Evolutionary conservation across 2,113 vertebrate genomes (phyloP), one percentile per base, ranked within the genome.

Genomic region (Equus quagga): DNA sequence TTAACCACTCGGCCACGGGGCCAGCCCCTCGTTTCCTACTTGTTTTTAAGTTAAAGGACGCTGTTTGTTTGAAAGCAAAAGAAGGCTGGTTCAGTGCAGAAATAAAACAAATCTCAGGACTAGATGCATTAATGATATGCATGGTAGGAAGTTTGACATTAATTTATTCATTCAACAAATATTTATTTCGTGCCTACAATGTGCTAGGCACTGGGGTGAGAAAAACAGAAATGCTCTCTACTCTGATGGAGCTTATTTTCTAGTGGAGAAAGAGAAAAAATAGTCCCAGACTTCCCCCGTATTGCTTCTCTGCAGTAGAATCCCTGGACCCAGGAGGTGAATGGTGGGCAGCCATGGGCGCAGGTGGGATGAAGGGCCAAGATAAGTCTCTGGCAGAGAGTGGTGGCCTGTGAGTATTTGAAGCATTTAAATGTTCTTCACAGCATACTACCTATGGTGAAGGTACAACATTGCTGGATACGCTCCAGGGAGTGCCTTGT

Each of bases 61-160:
- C 36, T 41, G 31, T 93, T 93, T 96, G 13, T 86, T 79, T 87
- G 89, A 93, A 93, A 88, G 58, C 56, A 83, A 54, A 88, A 91
- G 49, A 84, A 80, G 58, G 65, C n/a, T 64, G 15, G 12, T 76
- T 84, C 33, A 65, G 33, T 91, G 46, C 58, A 75, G n/a, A 49
- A 96, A 56, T 87, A 65, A 90, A 89, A 78, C 28, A 72, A 56
- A 73, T 72, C 62, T 60, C 14, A 72, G 76, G 19, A 85, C 36
- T 89, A 86, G 72, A 28, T 76, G 41, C 0, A 6, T 44, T 65
- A 60, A 65, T 90, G 49, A 46, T 19, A 17, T 28, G 64, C 15
- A 23, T 88, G n/a, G 46, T 84, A 54, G 76, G 87, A 88, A 79
- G 60, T 80, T 83, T 83, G 85, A 79, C 41, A 9, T 72, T 54